Base-by-base conservation (phyloP, 2,888 invertebrate species). In the Ectropis crepuscularia region DNA sequence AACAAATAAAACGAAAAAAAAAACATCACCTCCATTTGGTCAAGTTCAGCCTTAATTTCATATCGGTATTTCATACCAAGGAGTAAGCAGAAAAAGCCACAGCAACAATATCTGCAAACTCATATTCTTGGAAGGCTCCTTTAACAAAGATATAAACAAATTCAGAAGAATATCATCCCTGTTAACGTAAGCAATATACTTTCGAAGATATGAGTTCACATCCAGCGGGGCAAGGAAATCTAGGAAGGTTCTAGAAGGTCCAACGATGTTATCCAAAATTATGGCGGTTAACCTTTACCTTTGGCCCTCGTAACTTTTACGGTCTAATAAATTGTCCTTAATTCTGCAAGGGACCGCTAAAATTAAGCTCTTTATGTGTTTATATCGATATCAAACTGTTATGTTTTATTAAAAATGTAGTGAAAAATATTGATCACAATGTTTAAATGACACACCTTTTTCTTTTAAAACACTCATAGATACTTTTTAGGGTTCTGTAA, bases 261-360 rank as follows among this genome's bases (percentile, higher is more conserved):
- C 60, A 47, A 53, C 62, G 64, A 73, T 71, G 70, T 66, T 67
- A 73, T 67, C 72, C 75, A 72, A 78, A 70, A 77, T 78, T 77
- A 79, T 77, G 73, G 73, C 72, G 71, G 74, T 76, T 81, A 80
- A 85, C 85, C 85, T 86, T 77, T 83, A 77, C 75, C 75, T 74
- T 78, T 72, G 72, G 69, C 73, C 75, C 71, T 59, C 69, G 71
- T 75, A 72, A 76, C 78, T 76, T 80, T 81, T 75, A 79, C 76
- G 81, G 75, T 77, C 80, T 73, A 71, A 82, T 85, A 83, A 86
- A 85, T 85, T 85, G 80, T 77, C 81, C 84, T 75, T 80, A 83
- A 84, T 85, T 78, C 70, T 69, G 67, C 64, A 66, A 63, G 69
- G 72, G 69, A 67, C 70, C 69, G 68, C 74, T 78, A 63, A 72